Base-by-base conservation (phyloP, 2,113 vertebrate genomes). In the Rhizomys pruinosus region DNA sequence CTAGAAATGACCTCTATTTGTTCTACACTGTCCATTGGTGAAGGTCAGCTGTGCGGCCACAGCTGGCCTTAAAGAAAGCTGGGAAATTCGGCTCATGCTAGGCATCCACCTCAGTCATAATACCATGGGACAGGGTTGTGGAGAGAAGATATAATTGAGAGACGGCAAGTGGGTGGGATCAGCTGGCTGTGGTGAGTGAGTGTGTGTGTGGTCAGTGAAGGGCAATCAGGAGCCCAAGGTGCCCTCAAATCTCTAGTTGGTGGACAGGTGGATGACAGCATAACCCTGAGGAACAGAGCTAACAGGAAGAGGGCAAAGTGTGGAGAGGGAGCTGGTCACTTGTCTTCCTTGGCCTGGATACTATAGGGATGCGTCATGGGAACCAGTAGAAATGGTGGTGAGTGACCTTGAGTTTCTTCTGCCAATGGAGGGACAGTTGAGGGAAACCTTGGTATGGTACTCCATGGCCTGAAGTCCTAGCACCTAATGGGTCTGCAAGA, bases 161-260 rank as follows among this genome's bases (percentile, higher is more conserved):
- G 68, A 10, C 19, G 61, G 17, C 25, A 39, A n/a, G 23, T 77
- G 29, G 7, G 4, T 29, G 76, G 37, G 17, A 9, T 73, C 47
- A 27, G 29, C 59, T 7, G 78, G 37, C 4, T 34, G 8, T n/a
- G 12, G 22, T 15, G 55, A 32, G 10, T 15, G 39, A 27, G 34
- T 29, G 0, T 39, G 2, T 20, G 1, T 23, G 66, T n/a, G 27
- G 11, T 8, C 1, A 29, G 1, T 1, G 17, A 74, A 63, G 44
- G 25, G 78, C 37, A 37, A 39, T 66, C 12, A 10, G 15, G 20
- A 16, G 16, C 11, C 39, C 47, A 59, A n/a, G 64, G 52, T 17
- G 2, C 27, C 12, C 17, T 29, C 2, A 57, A 80, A 29, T 69
- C 66, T 92, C 90, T 42, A 9, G 61, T 37, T 42, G 66, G 72